These are phyloP conservation scores for Paralichthys olivaceus DNA, from an alignment of 2,113 vertebrate species.

Conservation along the genomic window DNA sequence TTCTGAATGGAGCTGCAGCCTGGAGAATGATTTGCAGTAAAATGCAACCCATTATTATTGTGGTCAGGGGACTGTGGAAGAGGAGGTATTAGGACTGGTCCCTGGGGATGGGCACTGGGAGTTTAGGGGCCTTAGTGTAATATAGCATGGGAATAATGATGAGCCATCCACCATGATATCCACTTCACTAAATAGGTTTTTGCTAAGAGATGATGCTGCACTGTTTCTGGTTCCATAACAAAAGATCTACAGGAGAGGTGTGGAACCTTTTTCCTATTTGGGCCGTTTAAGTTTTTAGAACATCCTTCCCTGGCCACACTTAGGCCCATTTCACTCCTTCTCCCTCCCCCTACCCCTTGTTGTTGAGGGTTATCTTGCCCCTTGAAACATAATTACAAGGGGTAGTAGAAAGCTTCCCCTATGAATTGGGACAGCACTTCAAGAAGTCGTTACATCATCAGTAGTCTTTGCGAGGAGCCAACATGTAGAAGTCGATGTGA, in stretches of 20 bases:
- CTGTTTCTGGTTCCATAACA: conserved; percentile 31
- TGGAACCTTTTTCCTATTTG: too few species aligned
- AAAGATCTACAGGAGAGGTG: background rate
- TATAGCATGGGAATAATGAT: conserved; percentile 74
- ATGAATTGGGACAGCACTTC: too few species aligned
- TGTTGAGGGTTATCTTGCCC: too few species aligned
- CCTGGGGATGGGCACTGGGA: conserved; percentile 63
- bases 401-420: too few species aligned
- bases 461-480: too few species aligned
- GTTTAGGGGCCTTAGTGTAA: conserved; percentile 68
- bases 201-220: conserved; percentile 46
- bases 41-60: conserved; percentile 74
- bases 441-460: too few species aligned
- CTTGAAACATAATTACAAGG: too few species aligned
- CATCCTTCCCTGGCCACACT: too few species aligned
- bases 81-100: conserved; percentile 71
- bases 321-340: too few species aligned
- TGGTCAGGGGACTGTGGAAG: conserved; percentile 76
- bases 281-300: too few species aligned
- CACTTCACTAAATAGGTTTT: conserved; percentile 63
- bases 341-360: too few species aligned
- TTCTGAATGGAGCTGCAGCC: conserved; percentile 51
- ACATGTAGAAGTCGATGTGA: too few species aligned
- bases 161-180: conserved; percentile 64
- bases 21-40: conserved; percentile 53